Evolutionary conservation across 2,113 vertebrate species (phyloP), one percentile per base, ranked within the genome.

Genomic region (Tachuris rubrigastra): DNA sequence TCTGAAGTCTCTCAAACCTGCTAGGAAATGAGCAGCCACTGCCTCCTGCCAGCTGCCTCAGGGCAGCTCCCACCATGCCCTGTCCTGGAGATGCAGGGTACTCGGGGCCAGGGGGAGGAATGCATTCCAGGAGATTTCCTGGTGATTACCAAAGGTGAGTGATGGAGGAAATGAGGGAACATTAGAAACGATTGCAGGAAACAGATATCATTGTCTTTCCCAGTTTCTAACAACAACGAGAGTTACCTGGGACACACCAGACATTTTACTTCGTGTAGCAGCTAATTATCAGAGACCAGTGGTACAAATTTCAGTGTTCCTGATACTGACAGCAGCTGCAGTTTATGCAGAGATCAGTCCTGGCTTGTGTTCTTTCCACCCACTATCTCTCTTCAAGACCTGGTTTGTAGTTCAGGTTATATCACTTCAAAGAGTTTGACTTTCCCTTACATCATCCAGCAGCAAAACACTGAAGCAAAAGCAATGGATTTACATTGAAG

Each of bases 121-220:
- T 65, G 88, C 60, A 59, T 25, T 47, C 31, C 37, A 41, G 30
- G 75, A 96, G 82, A 92, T 97, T 74, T 93, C 81, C 85, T 93
- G 66, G 55, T 88, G 91, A 96, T 96, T 88, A 58, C 2, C 4
- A 75, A 91, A 96, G 92, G 87, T 96, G 96, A 97, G 66, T 88
- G 95, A 96, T 94, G 86, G 92, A 94, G 88, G 92, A 94, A 91
- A 92, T 12, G 74, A 91, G 67, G 80, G 49, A 91, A 78, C 77
- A 53, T 73, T 63, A 89, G 85, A 92, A 95, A 89, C 11, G 76
- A 96, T 50, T 94, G 84, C 91, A 97, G 96, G 96, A 97, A 97
- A 88, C 82, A 83, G 96, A 92, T 93, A 91, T 31, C 77, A 72
- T 95, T 96, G 91, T 95, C 87, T 93, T 90, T 85, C 56, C 65